Evolutionary conservation across 2,888 invertebrate genomes (phyloP), one percentile per base, ranked within the genome.

Genomic region (Drosophila cracens): DNA sequence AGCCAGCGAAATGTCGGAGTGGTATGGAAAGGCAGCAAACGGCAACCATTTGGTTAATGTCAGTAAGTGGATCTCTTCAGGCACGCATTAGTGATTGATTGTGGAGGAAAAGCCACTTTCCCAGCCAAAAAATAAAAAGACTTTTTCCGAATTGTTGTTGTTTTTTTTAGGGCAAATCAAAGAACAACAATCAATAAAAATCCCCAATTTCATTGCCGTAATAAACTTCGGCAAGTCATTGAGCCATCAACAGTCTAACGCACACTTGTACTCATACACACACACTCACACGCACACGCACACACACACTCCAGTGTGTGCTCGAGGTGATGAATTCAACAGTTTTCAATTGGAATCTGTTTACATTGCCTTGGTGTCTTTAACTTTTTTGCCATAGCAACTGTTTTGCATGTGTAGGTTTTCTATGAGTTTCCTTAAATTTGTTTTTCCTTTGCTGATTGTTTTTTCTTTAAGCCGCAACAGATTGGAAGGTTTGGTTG

Each of bases 171-270:
- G 10, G 7, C 38, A 18, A 73, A 69, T 65, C 69, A 51, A 56
- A 77, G 62, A 59, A 57, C 56, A 66, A 57, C 62, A 77, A 74
- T 77, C 76, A 76, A 77, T 76, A 73, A 65, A 51, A 51, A 16
- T 21, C 31, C 27, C 13, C 36, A 43, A 74, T 57, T 69, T 60
- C 38, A 48, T 40, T 62, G 38, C 10, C 51, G 49, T 73, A 76
- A 73, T 73, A 68, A 59, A 68, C 48, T 60, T 61, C 61, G 62
- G 61, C 69, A 73, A 56, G 59, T 27, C 54, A 56, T 33, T 52
- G 51, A 46, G 69, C 27, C 7, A 46, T 40, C 36, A 57, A 43
- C 10, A 36, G 46, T 27, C 18, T 7, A 25, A 16, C 38, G n/a
- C 38, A 38, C 38, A 38, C 38, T 18, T 18, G 7, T 38, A 38